Evolutionary conservation across 2,797 vertebrate genomes (phyloP).

Genomic region (Lindbergichthys nudifrons): DNA sequence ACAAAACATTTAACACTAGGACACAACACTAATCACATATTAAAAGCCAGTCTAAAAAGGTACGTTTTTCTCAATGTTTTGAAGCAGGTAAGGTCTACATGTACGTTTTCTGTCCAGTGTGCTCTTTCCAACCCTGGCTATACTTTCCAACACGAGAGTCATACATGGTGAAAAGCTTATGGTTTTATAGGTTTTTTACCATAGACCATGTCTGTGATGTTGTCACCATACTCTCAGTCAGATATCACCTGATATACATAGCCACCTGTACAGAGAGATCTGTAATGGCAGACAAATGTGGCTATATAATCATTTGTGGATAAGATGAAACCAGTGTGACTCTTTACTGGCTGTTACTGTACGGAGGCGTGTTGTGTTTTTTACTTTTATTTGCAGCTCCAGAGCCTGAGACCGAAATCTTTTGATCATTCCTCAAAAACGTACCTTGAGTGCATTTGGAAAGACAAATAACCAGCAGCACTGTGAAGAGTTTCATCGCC

Average conservation of each 20-base stretch:
- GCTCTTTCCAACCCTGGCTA: too few species aligned
- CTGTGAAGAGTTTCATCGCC: neutral
- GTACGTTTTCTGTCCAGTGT: too few species aligned
- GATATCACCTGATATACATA: constrained; percentile 12
- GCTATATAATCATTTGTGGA: neutral
- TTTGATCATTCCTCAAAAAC: neutral
- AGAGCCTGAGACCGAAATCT: neutral
- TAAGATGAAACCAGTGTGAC: neutral
- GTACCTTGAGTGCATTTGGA: constrained; percentile 6
- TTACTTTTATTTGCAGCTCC: neutral
- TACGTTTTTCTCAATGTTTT: too few species aligned
- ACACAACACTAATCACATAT: too few species aligned
- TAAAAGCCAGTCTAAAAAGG: too few species aligned
- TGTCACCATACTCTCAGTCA: constrained; percentile 34
- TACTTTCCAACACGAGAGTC: constrained; percentile 45
- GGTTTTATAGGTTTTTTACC: constrained; percentile 30
- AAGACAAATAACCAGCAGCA: constrained; percentile 27
- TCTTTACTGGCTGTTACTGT: neutral
- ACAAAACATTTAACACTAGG: too few species aligned
- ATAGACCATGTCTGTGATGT: constrained; percentile 19
- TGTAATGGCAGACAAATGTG: neutral
- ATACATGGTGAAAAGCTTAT: constrained; percentile 12
- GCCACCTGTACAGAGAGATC: constrained; percentile 13
- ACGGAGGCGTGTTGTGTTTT: neutral
- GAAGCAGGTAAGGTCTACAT: too few species aligned